phyloP scores from a whole-genome alignment of 2,113 vertebrate species.

The Podiceps cristatus region DNA sequence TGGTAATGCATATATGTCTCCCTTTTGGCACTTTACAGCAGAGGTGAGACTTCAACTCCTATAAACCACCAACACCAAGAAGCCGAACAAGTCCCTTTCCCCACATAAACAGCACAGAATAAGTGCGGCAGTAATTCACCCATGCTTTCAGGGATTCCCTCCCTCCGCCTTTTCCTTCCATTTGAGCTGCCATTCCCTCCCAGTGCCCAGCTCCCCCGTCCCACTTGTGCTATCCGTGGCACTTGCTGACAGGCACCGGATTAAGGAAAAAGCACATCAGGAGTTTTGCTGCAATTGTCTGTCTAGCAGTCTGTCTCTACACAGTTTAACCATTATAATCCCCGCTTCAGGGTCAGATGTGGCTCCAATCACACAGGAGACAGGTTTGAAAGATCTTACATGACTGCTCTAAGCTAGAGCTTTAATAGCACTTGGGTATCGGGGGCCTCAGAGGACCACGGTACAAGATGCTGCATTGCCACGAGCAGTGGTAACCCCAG shows the following conservation, averaged over 20 bases:
- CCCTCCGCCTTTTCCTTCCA: neutral
- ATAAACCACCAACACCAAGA: slow-evolving; percentile 17
- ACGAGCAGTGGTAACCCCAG: neutral
- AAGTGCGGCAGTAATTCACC: neutral
- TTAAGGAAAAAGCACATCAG: neutral
- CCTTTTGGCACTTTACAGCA: slow-evolving; percentile 12
- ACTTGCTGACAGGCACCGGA: slow-evolving; percentile 18
- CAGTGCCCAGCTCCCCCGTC: neutral
- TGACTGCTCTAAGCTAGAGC: neutral
- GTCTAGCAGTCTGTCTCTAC: neutral
- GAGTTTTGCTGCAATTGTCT: neutral
- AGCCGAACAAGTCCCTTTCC: neutral
- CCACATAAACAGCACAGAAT: neutral
- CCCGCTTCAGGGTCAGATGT: neutral
- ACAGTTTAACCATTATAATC: neutral
- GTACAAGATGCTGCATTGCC: neutral
- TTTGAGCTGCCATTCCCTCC: neutral
- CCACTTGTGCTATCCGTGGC: slow-evolving; percentile 46
- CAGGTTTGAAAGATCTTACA: neutral
- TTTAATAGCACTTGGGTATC: neutral
- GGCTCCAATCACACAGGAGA: neutral
- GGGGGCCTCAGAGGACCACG: neutral
- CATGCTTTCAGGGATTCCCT: neutral
- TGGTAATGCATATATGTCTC: neutral
- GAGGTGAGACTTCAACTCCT: slow-evolving; percentile 17